A percentile compares a stretch with the other conserved stretches of the same genome.
These are phyloP conservation scores for Agrilus mali DNA, from an alignment of 2,888 invertebrate genomes.

Conservation along the genomic window DNA sequence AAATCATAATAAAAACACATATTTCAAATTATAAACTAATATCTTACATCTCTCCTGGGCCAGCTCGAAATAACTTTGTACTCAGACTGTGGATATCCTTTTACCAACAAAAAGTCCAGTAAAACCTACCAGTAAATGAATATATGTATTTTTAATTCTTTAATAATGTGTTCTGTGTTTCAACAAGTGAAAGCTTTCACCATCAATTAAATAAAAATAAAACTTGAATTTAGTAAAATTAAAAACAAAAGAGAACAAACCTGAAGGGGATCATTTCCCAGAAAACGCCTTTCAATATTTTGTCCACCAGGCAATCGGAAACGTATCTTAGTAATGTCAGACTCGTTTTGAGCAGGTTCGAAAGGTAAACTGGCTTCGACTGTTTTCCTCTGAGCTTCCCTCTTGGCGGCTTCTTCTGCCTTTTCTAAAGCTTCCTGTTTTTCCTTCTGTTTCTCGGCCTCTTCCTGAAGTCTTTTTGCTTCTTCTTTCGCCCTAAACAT, in stretches of 20 bases:
- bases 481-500: constrained; percentile 71
- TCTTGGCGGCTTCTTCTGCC: constrained; percentile 57
- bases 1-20: constrained; percentile 6
- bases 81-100: constrained; percentile 77
- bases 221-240: neutral
- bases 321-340: constrained; percentile 57
- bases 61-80: constrained; percentile 88
- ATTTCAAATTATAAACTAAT: constrained; percentile 4
- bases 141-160: too few species aligned
- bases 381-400: constrained; percentile 52
- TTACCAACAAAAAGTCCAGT: constrained; percentile 75
- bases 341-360: constrained; percentile 49
- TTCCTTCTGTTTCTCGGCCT: constrained; percentile 57
- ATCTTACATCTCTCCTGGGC: constrained; percentile 87
- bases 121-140: constrained; percentile 45
- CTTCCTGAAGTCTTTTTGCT: constrained; percentile 63
- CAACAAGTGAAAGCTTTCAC: too few species aligned
- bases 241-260: constrained; percentile 22
- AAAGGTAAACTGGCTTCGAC: constrained; percentile 58
- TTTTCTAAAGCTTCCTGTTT: constrained; percentile 64
- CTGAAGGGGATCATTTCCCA: constrained; percentile 42
- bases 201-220: constrained; percentile 1
- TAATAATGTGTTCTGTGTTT: too few species aligned
- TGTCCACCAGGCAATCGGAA: constrained; percentile 71
- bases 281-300: constrained; percentile 67